Evolutionary conservation across 2,113 vertebrate species (phyloP), one percentile per base, ranked within the genome.

Genomic region (Paratilapia polleni): DNA sequence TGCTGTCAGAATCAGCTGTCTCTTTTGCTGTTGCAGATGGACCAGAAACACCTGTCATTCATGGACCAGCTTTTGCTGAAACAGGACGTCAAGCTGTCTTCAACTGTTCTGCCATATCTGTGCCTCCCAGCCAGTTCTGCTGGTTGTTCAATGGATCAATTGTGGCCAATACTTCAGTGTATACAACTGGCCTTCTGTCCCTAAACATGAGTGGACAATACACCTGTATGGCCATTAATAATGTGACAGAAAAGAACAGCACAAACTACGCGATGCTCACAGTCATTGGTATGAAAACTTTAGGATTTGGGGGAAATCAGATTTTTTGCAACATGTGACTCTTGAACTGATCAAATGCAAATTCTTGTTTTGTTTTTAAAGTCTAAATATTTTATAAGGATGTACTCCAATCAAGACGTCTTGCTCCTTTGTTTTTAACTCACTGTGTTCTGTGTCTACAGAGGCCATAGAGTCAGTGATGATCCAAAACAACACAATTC

Each of bases 181-280:
- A 88, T 26, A 76, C 5, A 52, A 76, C 63, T 13, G 14, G 6
- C 2, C 24, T 1, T 61, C 56, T 95, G 43, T 58, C 84, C 26
- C 36, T 86, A 1, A 91, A 86, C 57, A 93, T 89, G 89, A 94
- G 89, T 47, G 93, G 94, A 80, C 15, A 47, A 19, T 96, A 95
- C 84, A 94, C 86, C 28, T 96, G 96, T 52, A 61, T 74, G 68
- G 94, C 95, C 34, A 62, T 78, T 49, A 96, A 96, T 85, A 2
- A 81, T 9, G 82, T 95, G 77, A 95, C 93, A 2, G 79, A 17
- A 52, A 79, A 11, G 22, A 93, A 73, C 80, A 92, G 57, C 78
- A 91, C 73, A 56, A 83, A 13, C 17, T 80, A 84, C 15, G 83
- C 12, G 31, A 77, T 12, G 2, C 78, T 96, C 59, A 90, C 79